Base-by-base conservation (phyloP, 2,113 vertebrate species). In the Notarius lentiginosus region DNA sequence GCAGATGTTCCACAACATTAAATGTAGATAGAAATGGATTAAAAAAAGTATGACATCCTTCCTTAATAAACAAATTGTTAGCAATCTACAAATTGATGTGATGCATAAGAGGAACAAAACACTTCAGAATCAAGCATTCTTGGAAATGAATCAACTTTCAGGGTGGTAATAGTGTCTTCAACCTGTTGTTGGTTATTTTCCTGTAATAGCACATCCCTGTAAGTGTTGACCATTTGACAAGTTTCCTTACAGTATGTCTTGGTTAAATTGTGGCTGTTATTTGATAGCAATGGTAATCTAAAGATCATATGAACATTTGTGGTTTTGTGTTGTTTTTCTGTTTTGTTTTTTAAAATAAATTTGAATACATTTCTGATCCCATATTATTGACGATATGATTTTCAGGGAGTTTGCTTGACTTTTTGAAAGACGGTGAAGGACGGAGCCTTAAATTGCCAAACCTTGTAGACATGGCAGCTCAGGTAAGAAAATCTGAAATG, bases 391-490 rank as follows among this genome's bases (percentile, higher is more conserved):
- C 11, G 1, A n/a, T 10, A 9, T 22, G 1, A 70, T 82, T 92
- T 91, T 91, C 87, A 99, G 98, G 98, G 83, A 99, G 98, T 92
- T 96, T 99, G 94, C 96, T 99, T 34, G 98, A 99, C 91, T 99
- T 98, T 94, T 91, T 98, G 27, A 98, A 98, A 91, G 97, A 98
- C 15, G 97, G 97, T 79, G 97, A 98, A 94, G 97, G 97, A 90
- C 95, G 96, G 94, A 93, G 96, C 58, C 93, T 99, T 93, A 99
- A 99, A 92, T 93, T 99, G 90, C 98, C 98, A 0, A 99, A 99
- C 86, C 94, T 99, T n/a, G 98, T 99, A 90, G 98, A 99, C 94
- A 99, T 99, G 98, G 98, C 98, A 0, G 97, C 98, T 88, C 98
- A 99, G 98, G 98, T 99, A 86, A 27, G 70, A 87, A 86, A 22